These are phyloP conservation scores for Melanotaenia pygmaea DNA, from an alignment of 2,797 vertebrate genomes.

Conservation along the genomic window DNA sequence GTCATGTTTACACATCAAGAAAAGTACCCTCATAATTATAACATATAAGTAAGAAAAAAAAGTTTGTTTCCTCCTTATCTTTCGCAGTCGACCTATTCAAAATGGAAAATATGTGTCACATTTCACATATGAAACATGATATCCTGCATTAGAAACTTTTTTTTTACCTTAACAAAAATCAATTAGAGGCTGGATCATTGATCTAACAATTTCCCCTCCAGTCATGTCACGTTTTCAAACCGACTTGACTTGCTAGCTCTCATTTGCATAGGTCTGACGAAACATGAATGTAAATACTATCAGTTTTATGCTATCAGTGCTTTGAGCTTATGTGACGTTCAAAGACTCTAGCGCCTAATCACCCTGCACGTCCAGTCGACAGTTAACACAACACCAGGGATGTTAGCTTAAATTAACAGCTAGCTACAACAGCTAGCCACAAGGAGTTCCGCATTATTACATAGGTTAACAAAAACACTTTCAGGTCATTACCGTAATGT, in stretches of 20 bases:
- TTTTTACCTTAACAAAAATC: background rate
- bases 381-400: slow-evolving; percentile 3
- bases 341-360: slow-evolving; percentile 16
- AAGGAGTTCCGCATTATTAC: background rate
- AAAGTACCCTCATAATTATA: background rate
- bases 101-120: background rate
- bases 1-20: background rate
- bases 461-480: background rate
- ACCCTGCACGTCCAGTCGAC: slow-evolving; percentile 22
- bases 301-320: background rate
- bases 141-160: background rate
- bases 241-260: slow-evolving; percentile 16
- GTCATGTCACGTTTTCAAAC: slow-evolving; percentile 28
- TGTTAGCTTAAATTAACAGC: slow-evolving; percentile 19
- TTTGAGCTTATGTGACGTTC: slow-evolving; percentile 31
- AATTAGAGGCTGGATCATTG: slow-evolving; percentile 5
- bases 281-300: background rate
- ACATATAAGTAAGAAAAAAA: background rate
- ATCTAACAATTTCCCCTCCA: background rate
- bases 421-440: slow-evolving; percentile 51
- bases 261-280: slow-evolving; percentile 9
- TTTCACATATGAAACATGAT: background rate
- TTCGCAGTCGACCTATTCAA: background rate
- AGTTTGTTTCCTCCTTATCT: background rate
- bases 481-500: slow-evolving; percentile 56